These are phyloP conservation scores for Pseudorhombus dupliciocellatus DNA, from an alignment of 2,113 vertebrate species.

Conservation along the genomic window DNA sequence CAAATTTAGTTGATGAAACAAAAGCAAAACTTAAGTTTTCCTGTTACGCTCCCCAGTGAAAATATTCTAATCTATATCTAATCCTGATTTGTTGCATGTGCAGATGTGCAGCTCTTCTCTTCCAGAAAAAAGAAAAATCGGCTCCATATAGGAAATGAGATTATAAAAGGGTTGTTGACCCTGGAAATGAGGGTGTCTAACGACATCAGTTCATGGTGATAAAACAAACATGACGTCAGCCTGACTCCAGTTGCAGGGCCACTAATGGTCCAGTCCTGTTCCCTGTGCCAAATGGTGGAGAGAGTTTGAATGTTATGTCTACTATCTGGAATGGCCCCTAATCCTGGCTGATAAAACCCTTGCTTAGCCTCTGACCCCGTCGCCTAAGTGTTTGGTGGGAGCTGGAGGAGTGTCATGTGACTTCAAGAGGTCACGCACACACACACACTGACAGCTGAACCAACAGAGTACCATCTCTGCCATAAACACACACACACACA, in stretches of 20 bases:
- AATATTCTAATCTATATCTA: too few relatives aligned
- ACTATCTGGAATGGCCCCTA: constrained; percentile 49
- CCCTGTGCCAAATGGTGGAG: constrained; percentile 43
- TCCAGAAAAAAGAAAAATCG: too few relatives aligned
- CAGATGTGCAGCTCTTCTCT: too few relatives aligned
- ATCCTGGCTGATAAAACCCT: constrained; percentile 61
- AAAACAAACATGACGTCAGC: neutral
- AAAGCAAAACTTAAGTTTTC: neutral
- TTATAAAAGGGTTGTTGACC: neutral
- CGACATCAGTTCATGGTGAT: neutral
- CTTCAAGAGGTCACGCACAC: constrained; percentile 49
- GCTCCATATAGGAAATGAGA: too few relatives aligned
- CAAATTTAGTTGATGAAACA: constrained; percentile 19
- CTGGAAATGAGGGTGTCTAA: neutral
- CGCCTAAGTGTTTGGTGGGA: constrained; percentile 66
- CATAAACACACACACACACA: constrained; percentile 47
- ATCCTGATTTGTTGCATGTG: too few relatives aligned
- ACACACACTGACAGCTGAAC: constrained; percentile 68
- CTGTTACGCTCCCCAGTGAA: too few relatives aligned
- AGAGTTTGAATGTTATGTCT: constrained; percentile 63
- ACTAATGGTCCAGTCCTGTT: constrained; percentile 8
- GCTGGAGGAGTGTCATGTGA: constrained; percentile 68
- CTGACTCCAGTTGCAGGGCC: neutral
- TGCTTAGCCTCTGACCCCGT: constrained; percentile 67
- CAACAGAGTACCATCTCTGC: constrained; percentile 64